Percentiles rank a stretch among this genome's conserved stretches.
phyloP scores from a whole-genome alignment of 2,888 invertebrate genomes.

The Eristalis pertinax region DNA sequence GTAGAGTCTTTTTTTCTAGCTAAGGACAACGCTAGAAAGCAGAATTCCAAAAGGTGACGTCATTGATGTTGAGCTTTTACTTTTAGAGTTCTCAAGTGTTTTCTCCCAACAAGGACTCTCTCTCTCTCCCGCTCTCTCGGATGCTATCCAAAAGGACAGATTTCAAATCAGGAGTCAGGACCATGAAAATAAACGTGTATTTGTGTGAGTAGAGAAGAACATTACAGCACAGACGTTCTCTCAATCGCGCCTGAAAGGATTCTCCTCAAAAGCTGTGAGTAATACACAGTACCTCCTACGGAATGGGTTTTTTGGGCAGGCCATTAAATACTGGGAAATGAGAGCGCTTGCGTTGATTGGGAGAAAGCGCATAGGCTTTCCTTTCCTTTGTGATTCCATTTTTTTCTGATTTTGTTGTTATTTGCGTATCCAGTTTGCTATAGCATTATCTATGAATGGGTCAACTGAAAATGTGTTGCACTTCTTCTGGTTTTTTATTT shows the following conservation, averaged over 20 bases:
- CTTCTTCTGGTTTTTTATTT: slow-evolving; percentile 58
- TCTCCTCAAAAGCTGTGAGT: background rate
- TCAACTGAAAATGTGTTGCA: slow-evolving; percentile 68
- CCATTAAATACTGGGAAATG: slow-evolving; percentile 40
- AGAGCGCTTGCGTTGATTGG: slow-evolving; percentile 64
- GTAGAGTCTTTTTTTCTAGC: slow-evolving; percentile 37
- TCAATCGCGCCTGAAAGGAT: slow-evolving; percentile 11
- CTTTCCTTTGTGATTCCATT: slow-evolving; percentile 6
- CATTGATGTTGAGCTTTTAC: slow-evolving; percentile 62
- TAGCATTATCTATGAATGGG: slow-evolving; percentile 67
- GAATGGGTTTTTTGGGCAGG: slow-evolving; percentile 61
- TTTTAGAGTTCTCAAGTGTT: slow-evolving; percentile 28
- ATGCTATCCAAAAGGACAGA: background rate
- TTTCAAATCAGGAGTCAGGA: background rate
- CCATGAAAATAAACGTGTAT: background rate
- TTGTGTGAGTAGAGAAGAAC: slow-evolving; percentile 40
- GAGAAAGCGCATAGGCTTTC: slow-evolving; percentile 70
- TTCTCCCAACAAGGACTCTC: background rate
- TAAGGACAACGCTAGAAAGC: slow-evolving; percentile 47
- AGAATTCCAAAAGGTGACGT: slow-evolving; percentile 58
- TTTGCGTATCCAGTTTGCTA: slow-evolving; percentile 38
- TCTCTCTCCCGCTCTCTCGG: background rate
- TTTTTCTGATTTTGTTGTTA: slow-evolving; percentile 23
- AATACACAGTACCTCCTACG: slow-evolving; percentile 62
- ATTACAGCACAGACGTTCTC: slow-evolving; percentile 40